These are phyloP conservation scores for Lamellibrachia satsuma DNA, from an alignment of 2,888 invertebrate genomes.

Conservation along the genomic window DNA sequence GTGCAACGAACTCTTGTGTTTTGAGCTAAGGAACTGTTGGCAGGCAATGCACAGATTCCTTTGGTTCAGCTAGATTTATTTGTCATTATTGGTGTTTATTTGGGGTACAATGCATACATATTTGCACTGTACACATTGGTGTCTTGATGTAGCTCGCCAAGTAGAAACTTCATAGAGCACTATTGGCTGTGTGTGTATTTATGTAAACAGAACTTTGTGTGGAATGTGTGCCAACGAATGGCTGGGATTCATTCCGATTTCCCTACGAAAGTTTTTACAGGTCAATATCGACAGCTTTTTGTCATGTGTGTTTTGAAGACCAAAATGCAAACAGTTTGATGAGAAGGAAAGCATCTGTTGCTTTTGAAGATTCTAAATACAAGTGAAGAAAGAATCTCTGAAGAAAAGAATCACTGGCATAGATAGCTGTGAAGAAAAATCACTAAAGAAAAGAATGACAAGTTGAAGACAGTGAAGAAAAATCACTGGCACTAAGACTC, in stretches of 20 bases:
- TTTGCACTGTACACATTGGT: neutral
- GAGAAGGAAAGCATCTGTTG: too few relatives aligned
- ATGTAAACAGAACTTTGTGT: neutral
- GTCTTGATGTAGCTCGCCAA: neutral
- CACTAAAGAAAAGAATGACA: neutral
- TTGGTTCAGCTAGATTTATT: neutral
- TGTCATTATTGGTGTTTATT: neutral
- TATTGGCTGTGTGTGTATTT: constrained; percentile 17
- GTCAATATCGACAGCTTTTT: neutral
- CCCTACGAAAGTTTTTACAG: neutral
- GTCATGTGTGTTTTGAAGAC: neutral
- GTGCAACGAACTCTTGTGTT: neutral
- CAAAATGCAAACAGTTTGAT: neutral
- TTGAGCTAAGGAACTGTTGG: neutral
- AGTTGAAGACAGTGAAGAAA: neutral
- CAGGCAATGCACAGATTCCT: neutral
- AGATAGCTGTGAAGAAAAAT: neutral
- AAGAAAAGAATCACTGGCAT: neutral
- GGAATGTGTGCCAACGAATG: neutral
- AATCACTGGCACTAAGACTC: neutral
- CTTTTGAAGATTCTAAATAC: too few relatives aligned
- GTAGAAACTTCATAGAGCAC: neutral
- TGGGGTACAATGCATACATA: neutral
- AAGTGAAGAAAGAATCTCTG: neutral
- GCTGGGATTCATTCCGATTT: neutral